Conservation (phyloP, 1,140 invertebrate species). For the Drosophila bipectinata region DNA sequence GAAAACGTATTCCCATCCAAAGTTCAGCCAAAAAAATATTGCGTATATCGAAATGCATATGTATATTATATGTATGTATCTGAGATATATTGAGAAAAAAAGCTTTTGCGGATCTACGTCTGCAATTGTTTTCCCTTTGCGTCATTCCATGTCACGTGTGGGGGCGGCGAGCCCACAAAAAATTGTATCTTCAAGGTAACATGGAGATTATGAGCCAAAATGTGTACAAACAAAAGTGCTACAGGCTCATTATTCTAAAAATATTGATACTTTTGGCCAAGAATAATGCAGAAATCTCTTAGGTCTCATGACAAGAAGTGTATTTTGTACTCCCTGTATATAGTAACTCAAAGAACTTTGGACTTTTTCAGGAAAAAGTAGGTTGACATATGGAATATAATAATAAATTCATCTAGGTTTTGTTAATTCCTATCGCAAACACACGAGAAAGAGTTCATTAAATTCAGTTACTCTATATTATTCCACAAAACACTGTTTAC, state of each 20-base stretch:
- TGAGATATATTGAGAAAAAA: constrained; percentile 22
- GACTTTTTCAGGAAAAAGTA: neutral
- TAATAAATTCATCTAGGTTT: constrained; percentile 4
- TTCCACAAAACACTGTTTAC: constrained; percentile 28
- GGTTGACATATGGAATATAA: neutral
- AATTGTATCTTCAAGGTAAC: constrained; percentile 46
- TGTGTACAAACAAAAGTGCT: constrained; percentile 46
- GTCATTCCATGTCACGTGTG: constrained; percentile 61
- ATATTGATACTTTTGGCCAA: constrained; percentile 16
- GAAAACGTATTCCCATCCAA: constrained; percentile 23
- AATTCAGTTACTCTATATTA: neutral
- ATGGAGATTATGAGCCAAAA: constrained; percentile 51
- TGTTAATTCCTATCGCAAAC: constrained; percentile 4
- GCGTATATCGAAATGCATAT: constrained; percentile 9
- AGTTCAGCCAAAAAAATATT: constrained; percentile 33
- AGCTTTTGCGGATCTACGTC: constrained; percentile 28
- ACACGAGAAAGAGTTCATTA: neutral
- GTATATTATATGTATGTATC: neutral
- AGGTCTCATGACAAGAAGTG: constrained; percentile 12
- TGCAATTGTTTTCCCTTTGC: constrained; percentile 48
- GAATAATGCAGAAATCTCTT: constrained; percentile 5
- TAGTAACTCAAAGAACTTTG: constrained; percentile 20
- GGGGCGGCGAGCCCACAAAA: constrained; percentile 25
- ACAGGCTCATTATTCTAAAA: constrained; percentile 42
- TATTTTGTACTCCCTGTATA: constrained; percentile 16